Conservation (phyloP, 2,113 vertebrate species). For the Python bivittatus region DNA sequence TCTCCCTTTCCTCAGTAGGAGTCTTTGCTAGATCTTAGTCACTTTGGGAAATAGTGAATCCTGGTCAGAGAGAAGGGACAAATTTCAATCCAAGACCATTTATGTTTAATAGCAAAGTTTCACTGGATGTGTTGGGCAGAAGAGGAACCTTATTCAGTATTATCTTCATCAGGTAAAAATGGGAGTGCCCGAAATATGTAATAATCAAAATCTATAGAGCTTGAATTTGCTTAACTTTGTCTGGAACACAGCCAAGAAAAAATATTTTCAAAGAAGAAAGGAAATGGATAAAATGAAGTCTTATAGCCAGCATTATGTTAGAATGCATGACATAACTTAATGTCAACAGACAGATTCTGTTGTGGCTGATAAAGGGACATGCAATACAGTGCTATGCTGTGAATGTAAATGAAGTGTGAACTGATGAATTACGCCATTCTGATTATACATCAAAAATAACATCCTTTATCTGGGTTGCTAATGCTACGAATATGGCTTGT, state of each 20-base stretch:
- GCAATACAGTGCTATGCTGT: conserved; percentile 11
- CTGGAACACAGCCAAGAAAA: not conserved
- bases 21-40: not conserved
- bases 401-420: conserved; percentile 65
- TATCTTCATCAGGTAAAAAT: not conserved
- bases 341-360: conserved; percentile 47
- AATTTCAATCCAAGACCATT: not conserved
- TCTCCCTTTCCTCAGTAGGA: not conserved
- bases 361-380: conserved; percentile 59
- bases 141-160: not conserved
- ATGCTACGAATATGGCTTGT: conserved; percentile 65
- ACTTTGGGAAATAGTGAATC: not conserved
- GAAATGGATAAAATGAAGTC: conserved; percentile 36
- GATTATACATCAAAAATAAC: conserved; percentile 60
- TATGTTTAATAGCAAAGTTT: not conserved
- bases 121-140: not conserved
- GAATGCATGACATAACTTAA: conserved; percentile 50
- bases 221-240: not conserved
- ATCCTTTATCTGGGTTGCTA: conserved; percentile 65
- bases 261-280: conserved; percentile 7
- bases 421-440: conserved; percentile 51
- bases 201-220: not conserved
- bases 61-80: not conserved
- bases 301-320: conserved; percentile 45
- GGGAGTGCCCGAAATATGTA: not conserved